These are phyloP conservation scores for Nerophis lumbriciformis DNA, from an alignment of 2,113 vertebrate species.

Conservation along the genomic window DNA sequence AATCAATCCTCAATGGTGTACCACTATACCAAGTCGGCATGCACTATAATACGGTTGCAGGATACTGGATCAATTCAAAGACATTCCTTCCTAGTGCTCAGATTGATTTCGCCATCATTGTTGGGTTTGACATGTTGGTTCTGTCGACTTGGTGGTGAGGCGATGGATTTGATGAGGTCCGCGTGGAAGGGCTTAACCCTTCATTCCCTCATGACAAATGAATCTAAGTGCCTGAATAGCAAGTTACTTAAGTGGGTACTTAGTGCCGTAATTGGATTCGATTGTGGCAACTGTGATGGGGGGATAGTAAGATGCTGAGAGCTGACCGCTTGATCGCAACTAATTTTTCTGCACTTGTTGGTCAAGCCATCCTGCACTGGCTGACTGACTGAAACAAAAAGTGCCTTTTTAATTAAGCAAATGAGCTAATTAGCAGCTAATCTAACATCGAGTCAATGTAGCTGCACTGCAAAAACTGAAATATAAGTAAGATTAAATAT, in stretches of 20 bases:
- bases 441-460: slow-evolving; percentile 5
- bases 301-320: not conserved
- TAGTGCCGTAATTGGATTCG: slow-evolving; percentile 57
- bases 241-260: slow-evolving; percentile 57
- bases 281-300: slow-evolving; percentile 42
- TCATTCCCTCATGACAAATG: slow-evolving; percentile 35
- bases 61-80: too few relatives aligned
- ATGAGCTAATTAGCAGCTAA: slow-evolving; percentile 6
- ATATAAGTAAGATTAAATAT: too few relatives aligned
- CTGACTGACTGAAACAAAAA: slow-evolving; percentile 8
- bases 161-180: slow-evolving; percentile 4
- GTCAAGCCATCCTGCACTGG: not conserved
- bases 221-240: slow-evolving; percentile 29
- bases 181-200: slow-evolving; percentile 34
- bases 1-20: too few relatives aligned
- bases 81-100: too few relatives aligned
- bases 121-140: not conserved
- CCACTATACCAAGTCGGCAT: too few relatives aligned
- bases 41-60: too few relatives aligned
- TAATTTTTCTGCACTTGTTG: not conserved
- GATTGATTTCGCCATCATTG: slow-evolving; percentile 2
- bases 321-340: not conserved
- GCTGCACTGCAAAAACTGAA: not conserved
- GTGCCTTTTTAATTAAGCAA: slow-evolving; percentile 26
- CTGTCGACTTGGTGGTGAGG: slow-evolving; percentile 19